A percentile compares a stretch with the other conserved stretches of the same genome.
Evolutionary conservation across 2,888 invertebrate species (phyloP).

Genomic region (Actias luna): DNA sequence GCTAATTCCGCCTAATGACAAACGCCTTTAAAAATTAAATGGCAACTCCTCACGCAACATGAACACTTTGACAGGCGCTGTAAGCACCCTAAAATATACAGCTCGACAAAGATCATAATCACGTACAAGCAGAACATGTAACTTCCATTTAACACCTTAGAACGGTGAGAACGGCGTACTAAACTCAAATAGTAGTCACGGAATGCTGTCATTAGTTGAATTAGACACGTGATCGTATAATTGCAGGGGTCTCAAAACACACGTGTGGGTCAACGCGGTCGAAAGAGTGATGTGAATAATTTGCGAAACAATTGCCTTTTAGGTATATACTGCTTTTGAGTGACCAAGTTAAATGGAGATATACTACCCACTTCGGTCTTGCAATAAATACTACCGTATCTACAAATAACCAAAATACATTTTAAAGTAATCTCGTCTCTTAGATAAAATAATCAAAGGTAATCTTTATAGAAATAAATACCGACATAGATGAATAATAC

Average conservation of each 20-base stretch:
- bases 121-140: conserved; percentile 54
- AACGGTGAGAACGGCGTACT: conserved; percentile 48
- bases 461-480: neutral
- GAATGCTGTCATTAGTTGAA: conserved; percentile 59
- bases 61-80: conserved; percentile 30
- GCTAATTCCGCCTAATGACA: conserved; percentile 8
- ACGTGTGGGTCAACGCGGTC: conserved; percentile 33
- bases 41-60: conserved; percentile 30
- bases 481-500: neutral
- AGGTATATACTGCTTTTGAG: conserved; percentile 32
- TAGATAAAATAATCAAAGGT: neutral
- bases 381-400: neutral
- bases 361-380: conserved; percentile 3
- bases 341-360: conserved; percentile 8
- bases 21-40: conserved; percentile 37
- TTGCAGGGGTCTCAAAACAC: conserved; percentile 41
- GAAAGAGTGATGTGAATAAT: conserved; percentile 45
- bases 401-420: neutral
- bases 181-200: conserved; percentile 56
- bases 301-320: conserved; percentile 43
- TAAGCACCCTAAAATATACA: conserved; percentile 34
- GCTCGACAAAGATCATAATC: conserved; percentile 46
- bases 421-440: neutral
- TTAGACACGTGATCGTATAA: conserved; percentile 59
- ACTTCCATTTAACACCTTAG: conserved; percentile 68